Percentiles rank a stretch among this genome's conserved stretches.
These are phyloP conservation scores for Protobothrops mucrosquamatus DNA, from an alignment of 2,113 vertebrate genomes.

Conservation along the genomic window DNA sequence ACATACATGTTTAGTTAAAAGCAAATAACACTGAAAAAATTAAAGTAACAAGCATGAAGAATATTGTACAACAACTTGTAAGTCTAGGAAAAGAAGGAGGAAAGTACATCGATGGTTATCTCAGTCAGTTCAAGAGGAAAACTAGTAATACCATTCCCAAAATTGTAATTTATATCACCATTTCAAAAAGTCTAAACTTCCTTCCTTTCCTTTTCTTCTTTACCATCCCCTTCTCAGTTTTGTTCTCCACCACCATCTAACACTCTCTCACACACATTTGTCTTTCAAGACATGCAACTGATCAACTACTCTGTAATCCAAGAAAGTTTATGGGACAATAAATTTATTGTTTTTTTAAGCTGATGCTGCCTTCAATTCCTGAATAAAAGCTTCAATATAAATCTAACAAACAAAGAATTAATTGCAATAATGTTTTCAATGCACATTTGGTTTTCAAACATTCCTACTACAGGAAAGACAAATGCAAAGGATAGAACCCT, in stretches of 20 bases:
- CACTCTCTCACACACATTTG: neutral
- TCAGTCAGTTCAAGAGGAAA: neutral
- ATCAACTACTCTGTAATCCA: neutral
- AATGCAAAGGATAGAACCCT: neutral
- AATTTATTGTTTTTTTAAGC: neutral
- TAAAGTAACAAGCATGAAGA: neutral
- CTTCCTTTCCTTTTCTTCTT: neutral
- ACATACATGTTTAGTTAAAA: neutral
- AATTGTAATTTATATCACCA: neutral
- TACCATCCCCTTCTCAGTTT: neutral
- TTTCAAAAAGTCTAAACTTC: neutral
- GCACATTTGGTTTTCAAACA: neutral
- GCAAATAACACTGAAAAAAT: neutral
- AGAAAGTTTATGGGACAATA: neutral
- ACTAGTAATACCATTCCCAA: neutral
- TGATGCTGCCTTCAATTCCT: neutral
- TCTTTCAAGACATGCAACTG: neutral
- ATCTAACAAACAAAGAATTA: neutral
- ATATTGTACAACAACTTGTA: neutral
- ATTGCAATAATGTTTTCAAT: neutral
- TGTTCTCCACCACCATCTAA: neutral
- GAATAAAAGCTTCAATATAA: neutral
- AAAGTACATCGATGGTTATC: neutral
- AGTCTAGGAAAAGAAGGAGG: neutral
- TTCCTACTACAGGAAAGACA: neutral